Evolutionary conservation across 2,888 invertebrate genomes (phyloP).

Genomic region (Lathronympha strigana): DNA sequence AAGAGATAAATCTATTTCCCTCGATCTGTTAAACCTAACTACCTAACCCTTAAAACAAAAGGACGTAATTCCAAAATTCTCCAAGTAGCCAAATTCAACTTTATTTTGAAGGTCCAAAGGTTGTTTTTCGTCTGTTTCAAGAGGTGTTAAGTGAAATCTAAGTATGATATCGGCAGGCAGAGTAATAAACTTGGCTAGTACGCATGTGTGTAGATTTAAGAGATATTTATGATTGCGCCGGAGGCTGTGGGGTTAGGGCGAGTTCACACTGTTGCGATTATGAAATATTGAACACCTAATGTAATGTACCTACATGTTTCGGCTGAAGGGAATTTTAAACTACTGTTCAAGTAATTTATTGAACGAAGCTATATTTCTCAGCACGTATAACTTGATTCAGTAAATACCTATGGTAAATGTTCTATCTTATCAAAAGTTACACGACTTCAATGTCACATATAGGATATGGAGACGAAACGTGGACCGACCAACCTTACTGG

Average conservation of each 20-base stretch:
- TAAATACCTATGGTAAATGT: too few species aligned
- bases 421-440: too few species aligned
- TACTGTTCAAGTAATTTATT: too few species aligned
- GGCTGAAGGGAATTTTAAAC: not conserved
- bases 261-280: slow-evolving; percentile 42
- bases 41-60: slow-evolving; percentile 37
- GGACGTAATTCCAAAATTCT: slow-evolving; percentile 37
- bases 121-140: slow-evolving; percentile 38
- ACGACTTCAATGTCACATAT: too few species aligned
- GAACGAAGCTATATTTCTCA: too few species aligned
- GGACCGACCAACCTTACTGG: too few species aligned
- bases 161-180: slow-evolving; percentile 57
- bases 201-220: slow-evolving; percentile 66
- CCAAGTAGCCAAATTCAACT: slow-evolving; percentile 35
- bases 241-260: slow-evolving; percentile 53
- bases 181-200: slow-evolving; percentile 65
- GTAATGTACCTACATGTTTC: not conserved
- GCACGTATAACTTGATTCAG: too few species aligned
- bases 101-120: slow-evolving; percentile 14
- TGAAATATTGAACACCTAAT: slow-evolving; percentile 6
- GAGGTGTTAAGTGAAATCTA: slow-evolving; percentile 57
- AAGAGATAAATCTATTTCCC: slow-evolving; percentile 56
- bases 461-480: too few species aligned
- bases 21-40: slow-evolving; percentile 54
- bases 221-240: slow-evolving; percentile 57